Conservation (phyloP, 1,140 invertebrate species). For the Psilanteris sp. region DNA sequence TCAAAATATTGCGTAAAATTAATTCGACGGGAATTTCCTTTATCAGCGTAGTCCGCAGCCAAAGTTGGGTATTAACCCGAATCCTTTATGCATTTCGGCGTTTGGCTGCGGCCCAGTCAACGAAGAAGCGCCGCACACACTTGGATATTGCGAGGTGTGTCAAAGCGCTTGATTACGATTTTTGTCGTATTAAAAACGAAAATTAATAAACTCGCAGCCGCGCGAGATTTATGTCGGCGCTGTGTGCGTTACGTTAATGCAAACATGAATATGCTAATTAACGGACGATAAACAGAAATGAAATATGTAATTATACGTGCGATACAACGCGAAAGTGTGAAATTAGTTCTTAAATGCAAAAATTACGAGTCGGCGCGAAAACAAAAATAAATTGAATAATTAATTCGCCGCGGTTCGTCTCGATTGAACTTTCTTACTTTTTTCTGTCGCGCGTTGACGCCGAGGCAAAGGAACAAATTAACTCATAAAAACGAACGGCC, state of each 20-base stretch:
- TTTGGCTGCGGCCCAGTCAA: no score
- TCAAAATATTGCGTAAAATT: constrained; percentile 6
- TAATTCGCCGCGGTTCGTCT: constrained; percentile 1
- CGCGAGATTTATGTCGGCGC: constrained; percentile 4
- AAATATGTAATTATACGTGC: constrained; percentile 2
- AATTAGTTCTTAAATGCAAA: background rate
- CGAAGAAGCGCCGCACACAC: no score
- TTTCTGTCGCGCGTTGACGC: background rate
- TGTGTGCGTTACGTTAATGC: background rate
- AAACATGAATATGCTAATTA: constrained; percentile 20
- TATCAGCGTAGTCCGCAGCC: no score
- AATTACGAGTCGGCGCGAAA: background rate
- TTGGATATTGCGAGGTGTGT: no score
- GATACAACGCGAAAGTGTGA: background rate
- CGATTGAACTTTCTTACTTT: constrained; percentile 2
- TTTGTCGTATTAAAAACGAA: no score
- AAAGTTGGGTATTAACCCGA: no score
- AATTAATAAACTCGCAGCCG: constrained; percentile 12
- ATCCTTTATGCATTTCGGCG: no score
- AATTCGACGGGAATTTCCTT: background rate
- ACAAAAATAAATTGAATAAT: background rate
- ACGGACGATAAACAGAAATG: background rate
- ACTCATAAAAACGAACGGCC: constrained; percentile 4
- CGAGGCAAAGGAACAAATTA: constrained; percentile 5
- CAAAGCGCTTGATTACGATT: no score